Evolutionary conservation across 2,888 invertebrate genomes (phyloP), one percentile per base, ranked within the genome.

Genomic region (Chirona hameri): DNA sequence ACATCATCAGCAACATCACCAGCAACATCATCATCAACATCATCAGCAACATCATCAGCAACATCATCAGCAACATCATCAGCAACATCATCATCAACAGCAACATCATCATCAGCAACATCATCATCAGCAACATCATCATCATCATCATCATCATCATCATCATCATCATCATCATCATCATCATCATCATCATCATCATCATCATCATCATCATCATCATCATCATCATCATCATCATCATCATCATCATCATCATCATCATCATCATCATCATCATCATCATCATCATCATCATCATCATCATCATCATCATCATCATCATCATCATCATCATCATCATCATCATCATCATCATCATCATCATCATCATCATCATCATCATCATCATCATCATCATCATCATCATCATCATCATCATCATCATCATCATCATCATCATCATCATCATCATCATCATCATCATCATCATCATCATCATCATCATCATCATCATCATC

Each of bases 101-200:
- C n/a, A n/a, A n/a, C n/a, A n/a, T n/a, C n/a, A n/a, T n/a, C n/a
- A n/a, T n/a, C n/a, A n/a, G n/a, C n/a, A n/a, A n/a, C n/a, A n/a
- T n/a, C n/a, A n/a, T n/a, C n/a, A n/a, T n/a, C n/a, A n/a, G n/a
- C n/a, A n/a, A n/a, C n/a, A n/a, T n/a, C n/a, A n/a, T n/a, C n/a
- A n/a, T n/a, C n/a, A n/a, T n/a, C n/a, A n/a, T n/a, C n/a, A n/a
- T n/a, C n/a, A n/a, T n/a, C 65, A 65, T 65, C 65, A 65, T 65
- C 65, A 65, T 65, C 65, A n/a, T 65, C 65, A n/a, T 65, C 65
- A n/a, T 65, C 65, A n/a, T 65, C 65, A n/a, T 65, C 65, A 65
- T 65, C 65, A n/a, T 65, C 65, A n/a, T 65, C 65, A n/a, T 65
- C 65, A 65, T 65, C 65, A 65, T 65, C 65, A 65, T 65, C 65